Evolutionary conservation across 2,888 invertebrate species (phyloP).

Genomic region (Apotomis betuletana): DNA sequence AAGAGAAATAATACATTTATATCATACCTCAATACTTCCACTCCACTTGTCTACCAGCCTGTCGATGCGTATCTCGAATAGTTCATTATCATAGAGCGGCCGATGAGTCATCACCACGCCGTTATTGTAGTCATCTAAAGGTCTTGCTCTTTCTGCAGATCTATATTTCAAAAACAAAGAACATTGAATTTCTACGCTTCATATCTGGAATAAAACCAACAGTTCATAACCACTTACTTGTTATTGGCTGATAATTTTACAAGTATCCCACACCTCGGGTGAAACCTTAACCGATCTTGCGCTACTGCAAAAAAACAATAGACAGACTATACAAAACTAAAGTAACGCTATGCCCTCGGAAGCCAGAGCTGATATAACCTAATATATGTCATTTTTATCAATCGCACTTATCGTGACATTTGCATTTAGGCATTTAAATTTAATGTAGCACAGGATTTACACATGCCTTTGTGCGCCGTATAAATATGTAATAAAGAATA

Average conservation of each 20-base stretch:
- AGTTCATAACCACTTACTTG: slow-evolving; percentile 64
- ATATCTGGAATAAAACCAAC: neutral
- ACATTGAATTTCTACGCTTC: neutral
- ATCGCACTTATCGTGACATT: no score
- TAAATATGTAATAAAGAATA: no score
- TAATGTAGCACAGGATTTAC: no score
- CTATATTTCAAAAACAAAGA: slow-evolving; percentile 61
- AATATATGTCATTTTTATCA: no score
- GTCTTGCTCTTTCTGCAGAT: slow-evolving; percentile 93
- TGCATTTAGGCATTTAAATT: no score
- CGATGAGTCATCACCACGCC: slow-evolving; percentile 98
- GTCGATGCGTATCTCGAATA: slow-evolving; percentile 97
- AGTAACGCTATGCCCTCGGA: no score
- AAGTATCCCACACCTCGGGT: slow-evolving; percentile 93
- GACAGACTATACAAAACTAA: no score
- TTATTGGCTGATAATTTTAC: slow-evolving; percentile 92
- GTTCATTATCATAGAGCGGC: slow-evolving; percentile 92
- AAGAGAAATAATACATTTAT: neutral
- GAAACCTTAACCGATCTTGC: slow-evolving; percentile 90
- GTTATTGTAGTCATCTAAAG: slow-evolving; percentile 97
- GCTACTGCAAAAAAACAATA: slow-evolving; percentile 56
- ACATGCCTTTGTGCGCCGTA: no score
- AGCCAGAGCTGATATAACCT: no score
- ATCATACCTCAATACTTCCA: slow-evolving; percentile 90
- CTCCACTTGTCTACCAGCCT: slow-evolving; percentile 98